Percentiles rank a stretch among this genome's conserved stretches.
Conservation (phyloP, 1,140 invertebrate species). For the Phenacoccus solenopsis region DNA sequence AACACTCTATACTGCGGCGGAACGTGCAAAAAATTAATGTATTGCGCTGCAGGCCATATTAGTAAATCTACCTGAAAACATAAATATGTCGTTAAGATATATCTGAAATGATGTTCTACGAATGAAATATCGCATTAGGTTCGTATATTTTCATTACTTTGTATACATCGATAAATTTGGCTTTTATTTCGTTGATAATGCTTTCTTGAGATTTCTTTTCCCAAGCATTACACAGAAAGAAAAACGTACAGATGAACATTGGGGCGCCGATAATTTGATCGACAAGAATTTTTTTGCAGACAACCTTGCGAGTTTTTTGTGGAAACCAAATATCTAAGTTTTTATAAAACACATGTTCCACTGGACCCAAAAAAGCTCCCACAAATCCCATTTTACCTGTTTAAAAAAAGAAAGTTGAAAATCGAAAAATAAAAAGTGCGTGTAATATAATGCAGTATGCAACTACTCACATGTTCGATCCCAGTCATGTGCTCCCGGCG, state of each 20-base stretch:
- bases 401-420: constrained; percentile 20
- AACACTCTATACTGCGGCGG: constrained; percentile 63
- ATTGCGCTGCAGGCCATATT: constrained; percentile 67
- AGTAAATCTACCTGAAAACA: constrained; percentile 52
- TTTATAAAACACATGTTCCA: constrained; percentile 65
- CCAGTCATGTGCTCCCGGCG: neutral
- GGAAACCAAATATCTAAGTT: constrained; percentile 57
- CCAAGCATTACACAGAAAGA: constrained; percentile 51
- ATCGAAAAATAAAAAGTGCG: neutral
- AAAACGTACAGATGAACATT: constrained; percentile 55
- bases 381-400: constrained; percentile 47
- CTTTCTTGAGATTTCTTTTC: constrained; percentile 42
- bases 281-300: constrained; percentile 52
- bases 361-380: constrained; percentile 52
- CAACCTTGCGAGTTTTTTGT: constrained; percentile 39
- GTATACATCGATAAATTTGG: constrained; percentile 51
- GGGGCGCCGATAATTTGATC: constrained; percentile 61
- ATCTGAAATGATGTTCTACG: too few relatives aligned
- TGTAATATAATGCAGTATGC: too few relatives aligned
- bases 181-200: constrained; percentile 44
- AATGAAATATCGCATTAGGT: neutral
- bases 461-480: neutral
- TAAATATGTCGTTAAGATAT: too few relatives aligned
- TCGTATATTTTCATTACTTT: constrained; percentile 32
- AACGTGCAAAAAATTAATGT: constrained; percentile 63